A percentile compares a stretch with the other conserved stretches of the same genome.
phyloP scores from a whole-genome alignment of 2,797 vertebrate genomes.

The Pterois miles region DNA sequence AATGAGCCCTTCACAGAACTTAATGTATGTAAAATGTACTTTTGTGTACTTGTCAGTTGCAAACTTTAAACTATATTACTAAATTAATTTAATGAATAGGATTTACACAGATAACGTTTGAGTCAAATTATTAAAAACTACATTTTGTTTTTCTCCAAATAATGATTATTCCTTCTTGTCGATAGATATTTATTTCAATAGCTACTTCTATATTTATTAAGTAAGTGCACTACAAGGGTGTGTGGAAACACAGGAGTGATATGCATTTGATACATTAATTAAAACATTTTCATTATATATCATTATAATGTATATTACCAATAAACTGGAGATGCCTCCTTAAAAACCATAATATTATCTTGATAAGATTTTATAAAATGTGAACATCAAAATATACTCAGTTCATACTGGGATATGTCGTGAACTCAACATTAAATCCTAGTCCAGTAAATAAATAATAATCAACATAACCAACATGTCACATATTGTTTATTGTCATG shows the following conservation, averaged over 20 bases:
- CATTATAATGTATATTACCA: neutral
- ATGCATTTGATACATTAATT: neutral
- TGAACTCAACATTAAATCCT: neutral
- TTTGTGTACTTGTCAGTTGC: no score
- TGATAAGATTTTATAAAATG: neutral
- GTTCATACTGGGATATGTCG: neutral
- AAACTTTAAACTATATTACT: no score
- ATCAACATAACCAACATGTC: slow-evolving; percentile 43
- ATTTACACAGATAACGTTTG: no score
- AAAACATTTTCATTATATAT: neutral
- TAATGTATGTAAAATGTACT: no score
- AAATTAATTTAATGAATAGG: no score
- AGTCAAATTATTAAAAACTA: neutral
- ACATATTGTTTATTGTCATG: slow-evolving; percentile 75
- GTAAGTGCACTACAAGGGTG: neutral
- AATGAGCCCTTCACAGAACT: no score
- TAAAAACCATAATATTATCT: neutral
- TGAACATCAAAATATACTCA: neutral
- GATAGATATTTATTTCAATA: neutral
- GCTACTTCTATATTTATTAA: neutral
- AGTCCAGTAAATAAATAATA: neutral
- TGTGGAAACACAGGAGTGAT: neutral
- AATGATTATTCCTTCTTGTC: neutral
- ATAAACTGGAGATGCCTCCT: neutral
- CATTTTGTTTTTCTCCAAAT: neutral